Conservation (phyloP, 2,797 vertebrate genomes). For the Semotilus atromaculatus region DNA sequence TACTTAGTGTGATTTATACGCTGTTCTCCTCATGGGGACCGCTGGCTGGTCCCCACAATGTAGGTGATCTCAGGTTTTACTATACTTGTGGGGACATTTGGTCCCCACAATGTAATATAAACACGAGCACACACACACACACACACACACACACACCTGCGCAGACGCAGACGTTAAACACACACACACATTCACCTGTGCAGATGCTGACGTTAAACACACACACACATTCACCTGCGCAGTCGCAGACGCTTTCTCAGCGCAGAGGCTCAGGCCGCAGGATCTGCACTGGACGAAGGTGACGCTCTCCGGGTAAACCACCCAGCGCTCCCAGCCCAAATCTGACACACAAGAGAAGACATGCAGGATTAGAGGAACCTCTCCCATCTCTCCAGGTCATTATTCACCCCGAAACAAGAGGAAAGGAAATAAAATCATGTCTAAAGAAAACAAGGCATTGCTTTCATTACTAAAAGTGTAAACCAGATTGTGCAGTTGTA, state of each 20-base stretch:
- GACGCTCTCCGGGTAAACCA: constrained; percentile 75
- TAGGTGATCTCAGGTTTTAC: no score
- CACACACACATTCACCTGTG: no score
- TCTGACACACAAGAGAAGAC: constrained; percentile 63
- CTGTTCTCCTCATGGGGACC: no score
- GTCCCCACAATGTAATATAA: no score
- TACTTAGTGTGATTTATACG: no score
- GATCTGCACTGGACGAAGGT: constrained; percentile 69
- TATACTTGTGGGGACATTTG: no score
- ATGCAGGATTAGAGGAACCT: background rate
- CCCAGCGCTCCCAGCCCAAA: constrained; percentile 79
- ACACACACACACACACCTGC: no score
- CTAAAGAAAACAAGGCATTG: background rate
- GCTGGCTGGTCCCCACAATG: no score
- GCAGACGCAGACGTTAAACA: no score
- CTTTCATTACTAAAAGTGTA: background rate
- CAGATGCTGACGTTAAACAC: background rate
- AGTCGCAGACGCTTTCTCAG: background rate
- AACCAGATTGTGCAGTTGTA: background rate
- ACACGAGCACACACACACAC: no score
- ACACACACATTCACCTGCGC: background rate
- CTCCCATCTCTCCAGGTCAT: background rate
- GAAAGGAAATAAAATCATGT: background rate
- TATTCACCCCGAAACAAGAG: background rate
- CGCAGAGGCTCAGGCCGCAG: constrained; percentile 56